Evolutionary conservation across 2,888 invertebrate species (phyloP).

Genomic region (Apocheima hispidaria): DNA sequence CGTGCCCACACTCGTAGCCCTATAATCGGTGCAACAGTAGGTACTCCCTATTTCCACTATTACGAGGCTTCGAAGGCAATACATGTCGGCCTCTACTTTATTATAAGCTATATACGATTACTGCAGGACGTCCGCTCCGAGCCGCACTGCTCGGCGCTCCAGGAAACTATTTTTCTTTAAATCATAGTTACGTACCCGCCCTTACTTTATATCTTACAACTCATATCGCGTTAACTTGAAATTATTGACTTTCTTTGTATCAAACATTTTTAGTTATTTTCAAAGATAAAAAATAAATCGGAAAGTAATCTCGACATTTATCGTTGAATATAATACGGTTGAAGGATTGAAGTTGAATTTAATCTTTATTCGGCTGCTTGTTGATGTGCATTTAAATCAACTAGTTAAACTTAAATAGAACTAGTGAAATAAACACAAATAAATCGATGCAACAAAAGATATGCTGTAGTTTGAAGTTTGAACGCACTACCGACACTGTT

Average conservation of each 20-base stretch:
- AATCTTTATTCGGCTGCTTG: neutral
- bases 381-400: conserved; percentile 9
- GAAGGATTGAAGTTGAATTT: neutral
- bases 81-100: conserved; percentile 58
- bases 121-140: conserved; percentile 32
- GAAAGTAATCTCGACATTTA: neutral
- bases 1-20: conserved; percentile 48
- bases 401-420: conserved; percentile 18
- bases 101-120: conserved; percentile 54
- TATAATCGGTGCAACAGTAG: conserved; percentile 55
- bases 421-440: conserved; percentile 5
- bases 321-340: neutral
- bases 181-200: conserved; percentile 10
- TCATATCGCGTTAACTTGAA: too few species aligned
- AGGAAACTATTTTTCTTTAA: conserved; percentile 34
- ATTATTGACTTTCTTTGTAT: too few species aligned
- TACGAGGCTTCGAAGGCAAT: conserved; percentile 61
- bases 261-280: neutral
- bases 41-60: conserved; percentile 57
- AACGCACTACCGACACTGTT: conserved; percentile 47
- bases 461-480: conserved; percentile 20
- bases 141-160: conserved; percentile 26
- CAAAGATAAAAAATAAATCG: neutral
- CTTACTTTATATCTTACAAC: neutral
- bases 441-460: conserved; percentile 17